Percentiles rank a stretch among this genome's conserved stretches.
Conservation (phyloP, 2,888 invertebrate species). For the Alitta virens region DNA sequence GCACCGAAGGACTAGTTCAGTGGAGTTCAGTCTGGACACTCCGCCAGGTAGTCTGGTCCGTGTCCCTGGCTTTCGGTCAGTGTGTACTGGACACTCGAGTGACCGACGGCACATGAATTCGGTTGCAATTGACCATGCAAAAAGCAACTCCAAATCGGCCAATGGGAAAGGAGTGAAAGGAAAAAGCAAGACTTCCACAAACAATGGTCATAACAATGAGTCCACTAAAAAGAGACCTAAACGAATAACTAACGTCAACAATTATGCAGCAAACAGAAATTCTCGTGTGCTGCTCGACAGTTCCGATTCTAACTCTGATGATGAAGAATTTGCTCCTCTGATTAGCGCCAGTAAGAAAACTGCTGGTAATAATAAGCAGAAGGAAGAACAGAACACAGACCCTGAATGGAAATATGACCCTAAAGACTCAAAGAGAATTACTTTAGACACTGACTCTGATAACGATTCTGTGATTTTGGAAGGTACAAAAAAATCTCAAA, state of each 20-base stretch:
- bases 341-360: too few species aligned
- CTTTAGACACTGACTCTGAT: too few species aligned
- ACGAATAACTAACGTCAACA: background rate
- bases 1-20: background rate
- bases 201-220: background rate
- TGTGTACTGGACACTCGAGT: background rate
- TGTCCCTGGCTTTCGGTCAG: slow-evolving; percentile 5
- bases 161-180: background rate
- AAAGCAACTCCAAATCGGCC: background rate
- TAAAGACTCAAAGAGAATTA: too few species aligned
- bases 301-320: background rate
- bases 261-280: background rate
- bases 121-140: background rate
- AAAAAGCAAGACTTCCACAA: background rate
- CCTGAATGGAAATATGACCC: too few species aligned
- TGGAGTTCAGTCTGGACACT: background rate
- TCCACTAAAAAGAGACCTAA: background rate
- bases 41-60: background rate
- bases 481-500: too few species aligned
- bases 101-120: background rate
- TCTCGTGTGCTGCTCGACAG: background rate
- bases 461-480: too few species aligned
- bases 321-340: too few species aligned
- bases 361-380: too few species aligned
- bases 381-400: too few species aligned